Percentiles rank a stretch among this genome's conserved stretches.
These are phyloP conservation scores for Emydoidea blandingii DNA, from an alignment of 2,797 vertebrate species.

Conservation along the genomic window DNA sequence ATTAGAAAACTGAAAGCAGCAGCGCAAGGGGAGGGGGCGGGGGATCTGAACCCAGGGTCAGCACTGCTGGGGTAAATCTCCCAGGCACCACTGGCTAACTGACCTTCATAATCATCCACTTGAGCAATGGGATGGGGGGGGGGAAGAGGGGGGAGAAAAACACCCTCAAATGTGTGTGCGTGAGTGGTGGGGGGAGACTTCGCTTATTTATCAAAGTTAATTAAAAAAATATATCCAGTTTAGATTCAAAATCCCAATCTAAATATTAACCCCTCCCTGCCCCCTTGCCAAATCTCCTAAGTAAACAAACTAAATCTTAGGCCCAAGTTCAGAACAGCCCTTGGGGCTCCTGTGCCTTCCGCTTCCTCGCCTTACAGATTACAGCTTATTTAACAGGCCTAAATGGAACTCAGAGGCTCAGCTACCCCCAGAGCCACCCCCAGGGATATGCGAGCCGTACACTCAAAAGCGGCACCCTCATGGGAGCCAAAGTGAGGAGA, in stretches of 20 bases:
- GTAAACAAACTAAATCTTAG: neutral
- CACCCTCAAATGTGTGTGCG: neutral
- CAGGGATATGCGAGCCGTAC: too few species aligned
- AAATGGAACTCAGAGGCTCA: neutral
- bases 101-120: neutral
- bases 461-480: neutral
- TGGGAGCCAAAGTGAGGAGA: neutral
- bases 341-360: neutral
- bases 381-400: neutral
- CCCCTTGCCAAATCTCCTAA: neutral
- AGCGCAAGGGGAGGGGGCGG: neutral
- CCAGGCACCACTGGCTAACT: neutral
- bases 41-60: neutral
- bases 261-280: neutral
- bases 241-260: neutral
- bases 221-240: neutral
- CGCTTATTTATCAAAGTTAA: neutral
- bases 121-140: neutral
- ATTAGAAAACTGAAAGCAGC: neutral
- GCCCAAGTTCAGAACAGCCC: neutral
- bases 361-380: too few species aligned
- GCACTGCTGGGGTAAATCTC: neutral
- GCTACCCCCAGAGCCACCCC: neutral
- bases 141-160: too few species aligned
- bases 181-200: too few species aligned